Evolutionary conservation across 2,113 vertebrate species (phyloP), one percentile per base, ranked within the genome.

Genomic region (Chionomys nivalis): DNA sequence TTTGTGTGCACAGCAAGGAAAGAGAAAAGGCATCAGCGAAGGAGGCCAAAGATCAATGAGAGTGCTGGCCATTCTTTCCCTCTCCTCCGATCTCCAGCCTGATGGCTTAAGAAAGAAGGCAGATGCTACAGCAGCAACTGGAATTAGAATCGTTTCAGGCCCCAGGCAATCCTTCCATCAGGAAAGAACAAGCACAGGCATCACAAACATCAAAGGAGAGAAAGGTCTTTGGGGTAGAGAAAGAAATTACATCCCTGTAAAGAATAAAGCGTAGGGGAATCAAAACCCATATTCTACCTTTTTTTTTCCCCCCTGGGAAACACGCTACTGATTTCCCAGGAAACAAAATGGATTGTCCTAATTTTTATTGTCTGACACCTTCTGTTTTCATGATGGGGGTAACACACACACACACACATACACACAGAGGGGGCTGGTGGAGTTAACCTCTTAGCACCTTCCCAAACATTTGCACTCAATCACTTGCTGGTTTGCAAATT

Each of bases 131-230:
- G 44, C 49, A n/a, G 90, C 26, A 44, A 13, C 76, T 24, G 88
- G 77, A 96, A 96, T 96, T n/a, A 97, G 55, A 91, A 95, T 89
- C 90, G 36, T 76, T 95, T 92, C 58, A 94, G 81, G 63, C 97
- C 90, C 33, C 86, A 90, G 97, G 94, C 94, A 92, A 52, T 92
- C 61, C 36, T 95, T 96, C 76, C 81, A 49, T 96, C 75, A 63
- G 81, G 6, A 93, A 91, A 96, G 63, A 90, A 91, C 31, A 26
- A 94, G 93, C 88, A 82, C 97, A 96, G 90, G 47, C 61, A 47
- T 55, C n/a, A 75, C 26, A 55, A 82, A 95, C 88, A 95, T 97
- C 93, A 95, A 96, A 97, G 79, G 58, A 49, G 61, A 95, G 52
- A 78, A 82, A 95, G 93, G 78, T 96, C 95, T 96, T 96, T 72